Evolutionary conservation across 2,797 vertebrate species (phyloP), one percentile per base, ranked within the genome.

Genomic region (Chlorospingus flavigularis): DNA sequence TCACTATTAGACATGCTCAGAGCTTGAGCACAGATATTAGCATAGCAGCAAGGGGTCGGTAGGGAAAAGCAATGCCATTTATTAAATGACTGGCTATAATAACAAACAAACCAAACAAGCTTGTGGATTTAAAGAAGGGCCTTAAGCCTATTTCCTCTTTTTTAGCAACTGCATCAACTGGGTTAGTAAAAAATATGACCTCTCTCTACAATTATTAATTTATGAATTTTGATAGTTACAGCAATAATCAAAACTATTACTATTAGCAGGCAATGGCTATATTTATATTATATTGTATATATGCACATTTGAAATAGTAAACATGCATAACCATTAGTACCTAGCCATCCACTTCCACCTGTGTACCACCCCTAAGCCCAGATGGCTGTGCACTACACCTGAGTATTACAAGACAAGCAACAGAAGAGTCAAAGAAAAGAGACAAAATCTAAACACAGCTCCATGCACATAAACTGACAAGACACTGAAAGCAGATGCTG

Each of bases 31-130:
- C 57, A 80, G 47, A 45, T 63, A 85, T 87, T 96, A 94, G 71
- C 75, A 77, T 19, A 91, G 37, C 94, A 94, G 80, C 95, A 92
- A 87, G 89, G 51, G 65, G 57, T 74, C 68, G 71, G 53, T 10
- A 65, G 72, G 79, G 43, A 89, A 81, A 82, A 89, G 72, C 57
- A 83, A 39, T 86, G 45, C 13, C 48, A 11, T 91, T 82, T 94
- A 67, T 82, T 92, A 95, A 67, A 88, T 3, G 1, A 60, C n/a
- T 35, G 37, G 2, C 40, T 89, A 42, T 63, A 66, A 82, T 10
- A 51, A 76, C 71, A 23, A 60, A 53, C 86, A 88, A 71, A 10
- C 0, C 17, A 60, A 84, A 65, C 45, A 71, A 57, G 15, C 2
- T 76, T 91, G 62, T 71, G 40, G 31, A 82, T 10, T 23, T 28